phyloP scores from a whole-genome alignment of 2,113 vertebrate genomes.

The Labrus mixtus region DNA sequence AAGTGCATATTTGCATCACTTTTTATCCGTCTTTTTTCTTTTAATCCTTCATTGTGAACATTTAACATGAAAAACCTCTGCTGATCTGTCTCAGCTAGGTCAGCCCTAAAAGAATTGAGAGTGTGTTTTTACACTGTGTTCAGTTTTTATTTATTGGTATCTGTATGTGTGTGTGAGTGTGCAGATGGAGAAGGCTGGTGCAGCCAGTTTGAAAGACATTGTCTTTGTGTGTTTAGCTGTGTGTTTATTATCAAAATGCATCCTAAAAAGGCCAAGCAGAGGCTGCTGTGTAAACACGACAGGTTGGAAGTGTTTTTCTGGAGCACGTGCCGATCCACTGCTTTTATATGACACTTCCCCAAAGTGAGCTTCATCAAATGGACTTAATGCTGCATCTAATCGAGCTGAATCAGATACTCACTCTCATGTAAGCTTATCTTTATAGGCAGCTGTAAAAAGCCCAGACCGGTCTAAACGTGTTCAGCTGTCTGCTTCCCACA shows the following conservation, averaged over 20 bases:
- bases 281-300: background rate
- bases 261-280: conserved; percentile 35
- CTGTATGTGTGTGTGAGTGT: conserved; percentile 10
- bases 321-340: background rate
- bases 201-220: conserved; percentile 18
- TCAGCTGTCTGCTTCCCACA: conserved; percentile 15
- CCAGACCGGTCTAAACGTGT: background rate
- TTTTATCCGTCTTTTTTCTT: too few relatives aligned
- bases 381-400: conserved; percentile 28
- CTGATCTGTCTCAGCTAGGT: too few relatives aligned
- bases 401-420: conserved; percentile 31
- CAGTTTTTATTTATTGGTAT: background rate
- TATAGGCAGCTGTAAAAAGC: conserved; percentile 39
- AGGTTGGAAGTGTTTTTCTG: conserved; percentile 8
- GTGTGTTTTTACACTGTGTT: background rate
- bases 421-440: conserved; percentile 16
- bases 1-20: too few relatives aligned
- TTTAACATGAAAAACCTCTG: too few relatives aligned
- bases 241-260: conserved; percentile 46
- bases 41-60: too few relatives aligned
- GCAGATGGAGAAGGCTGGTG: conserved; percentile 23
- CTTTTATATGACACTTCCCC: conserved; percentile 48
- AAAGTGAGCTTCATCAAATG: conserved; percentile 23
- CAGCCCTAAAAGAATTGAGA: too few relatives aligned
- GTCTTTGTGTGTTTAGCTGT: conserved; percentile 34